A percentile compares a stretch with the other conserved stretches of the same genome.
These are phyloP conservation scores for Semicossyphus pulcher DNA, from an alignment of 2,113 vertebrate species.

Conservation along the genomic window DNA sequence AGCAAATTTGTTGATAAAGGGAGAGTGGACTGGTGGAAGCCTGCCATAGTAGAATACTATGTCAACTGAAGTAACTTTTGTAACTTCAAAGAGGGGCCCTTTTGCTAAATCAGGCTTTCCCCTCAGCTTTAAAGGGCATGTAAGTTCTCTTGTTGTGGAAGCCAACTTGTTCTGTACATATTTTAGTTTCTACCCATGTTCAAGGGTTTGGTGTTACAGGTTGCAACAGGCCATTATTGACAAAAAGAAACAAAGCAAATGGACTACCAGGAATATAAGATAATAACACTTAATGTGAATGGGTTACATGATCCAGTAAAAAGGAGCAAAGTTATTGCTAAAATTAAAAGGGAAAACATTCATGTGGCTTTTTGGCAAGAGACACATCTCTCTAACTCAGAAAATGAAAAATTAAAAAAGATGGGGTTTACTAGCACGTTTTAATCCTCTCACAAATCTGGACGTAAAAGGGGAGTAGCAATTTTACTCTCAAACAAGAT, in stretches of 20 bases:
- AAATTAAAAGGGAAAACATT: neutral
- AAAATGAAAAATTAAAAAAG: neutral
- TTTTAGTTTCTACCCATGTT: neutral
- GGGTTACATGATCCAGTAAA: constrained; percentile 1
- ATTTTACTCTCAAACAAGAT: neutral
- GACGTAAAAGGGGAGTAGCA: neutral
- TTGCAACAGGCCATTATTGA: neutral
- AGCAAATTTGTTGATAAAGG: too few relatives aligned
- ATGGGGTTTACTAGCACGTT: neutral
- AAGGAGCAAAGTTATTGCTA: neutral
- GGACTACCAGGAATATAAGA: neutral
- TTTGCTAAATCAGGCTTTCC: too few relatives aligned
- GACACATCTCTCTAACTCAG: too few relatives aligned
- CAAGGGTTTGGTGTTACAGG: neutral
- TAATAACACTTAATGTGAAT: constrained; percentile 1
- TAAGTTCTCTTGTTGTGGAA: neutral
- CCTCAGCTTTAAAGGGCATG: too few relatives aligned
- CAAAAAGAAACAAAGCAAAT: neutral
- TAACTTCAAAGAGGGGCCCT: too few relatives aligned
- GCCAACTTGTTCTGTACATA: neutral
- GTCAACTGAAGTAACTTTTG: too few relatives aligned
- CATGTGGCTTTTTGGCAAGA: neutral
- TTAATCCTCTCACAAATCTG: neutral
- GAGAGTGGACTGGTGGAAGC: neutral
- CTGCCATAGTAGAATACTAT: neutral